These are phyloP conservation scores for Athalia rosae DNA, from an alignment of 2,888 invertebrate genomes.

Conservation along the genomic window DNA sequence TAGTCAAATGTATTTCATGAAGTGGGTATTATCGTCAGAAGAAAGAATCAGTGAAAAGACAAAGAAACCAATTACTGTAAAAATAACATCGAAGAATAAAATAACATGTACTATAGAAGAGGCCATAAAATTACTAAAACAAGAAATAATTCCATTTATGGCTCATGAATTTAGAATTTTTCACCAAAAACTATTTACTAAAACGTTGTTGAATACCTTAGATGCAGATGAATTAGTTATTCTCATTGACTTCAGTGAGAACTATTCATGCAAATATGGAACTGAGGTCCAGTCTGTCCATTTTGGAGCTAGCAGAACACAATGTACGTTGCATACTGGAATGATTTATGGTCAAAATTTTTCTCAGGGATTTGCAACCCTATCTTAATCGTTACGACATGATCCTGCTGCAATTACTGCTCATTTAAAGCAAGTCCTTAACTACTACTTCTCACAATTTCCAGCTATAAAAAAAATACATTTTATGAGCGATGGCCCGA, in stretches of 20 bases:
- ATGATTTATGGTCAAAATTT: constrained; percentile 57
- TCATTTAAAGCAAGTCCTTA: constrained; percentile 63
- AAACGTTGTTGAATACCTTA: too few species aligned
- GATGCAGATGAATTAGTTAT: constrained; percentile 54
- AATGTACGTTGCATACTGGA: constrained; percentile 67
- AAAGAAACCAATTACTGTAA: too few species aligned
- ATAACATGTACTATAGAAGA: too few species aligned
- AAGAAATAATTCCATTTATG: too few species aligned
- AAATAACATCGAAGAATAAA: too few species aligned
- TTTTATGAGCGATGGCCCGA: constrained; percentile 68
- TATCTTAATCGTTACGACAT: constrained; percentile 64
- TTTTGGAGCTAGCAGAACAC: constrained; percentile 65
- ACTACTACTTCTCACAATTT: constrained; percentile 33
- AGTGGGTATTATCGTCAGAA: too few species aligned
- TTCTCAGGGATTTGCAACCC: constrained; percentile 57
- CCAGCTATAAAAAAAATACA: constrained; percentile 56
- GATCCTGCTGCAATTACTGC: constrained; percentile 68
- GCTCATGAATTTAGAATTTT: too few species aligned
- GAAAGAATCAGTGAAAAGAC: too few species aligned
- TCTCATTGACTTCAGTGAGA: constrained; percentile 68
- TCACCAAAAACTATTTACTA: too few species aligned
- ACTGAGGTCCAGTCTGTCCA: constrained; percentile 67
- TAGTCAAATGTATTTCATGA: not conserved
- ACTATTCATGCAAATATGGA: constrained; percentile 63
- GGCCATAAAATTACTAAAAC: too few species aligned